Evolutionary conservation across 2,888 invertebrate genomes (phyloP).

Genomic region (Yponomeuta evonymella): DNA sequence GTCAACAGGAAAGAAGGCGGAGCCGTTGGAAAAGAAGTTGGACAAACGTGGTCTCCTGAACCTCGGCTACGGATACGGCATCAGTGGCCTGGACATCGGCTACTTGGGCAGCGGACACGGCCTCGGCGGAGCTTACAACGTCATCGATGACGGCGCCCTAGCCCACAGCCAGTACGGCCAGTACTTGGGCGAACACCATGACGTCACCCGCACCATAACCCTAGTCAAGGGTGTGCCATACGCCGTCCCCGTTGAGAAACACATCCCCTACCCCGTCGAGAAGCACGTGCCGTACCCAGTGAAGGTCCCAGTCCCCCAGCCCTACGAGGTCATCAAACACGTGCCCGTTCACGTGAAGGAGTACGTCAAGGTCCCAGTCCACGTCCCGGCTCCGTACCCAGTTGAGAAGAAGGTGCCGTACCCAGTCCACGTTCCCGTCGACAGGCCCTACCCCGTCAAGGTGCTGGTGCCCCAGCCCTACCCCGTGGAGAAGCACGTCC

Average conservation of each 20-base stretch:
- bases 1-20: slow-evolving; percentile 72
- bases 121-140: slow-evolving; percentile 70
- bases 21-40: slow-evolving; percentile 83
- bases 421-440: slow-evolving; percentile 82
- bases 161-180: slow-evolving; percentile 35
- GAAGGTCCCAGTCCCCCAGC: slow-evolving; percentile 81
- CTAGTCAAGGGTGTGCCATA: slow-evolving; percentile 80
- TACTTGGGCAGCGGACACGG: slow-evolving; percentile 80
- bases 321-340: slow-evolving; percentile 82
- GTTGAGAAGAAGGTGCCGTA: slow-evolving; percentile 86
- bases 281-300: slow-evolving; percentile 81
- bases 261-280: slow-evolving; percentile 79
- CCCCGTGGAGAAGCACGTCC: slow-evolving; percentile 86
- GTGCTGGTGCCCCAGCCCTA: slow-evolving; percentile 87
- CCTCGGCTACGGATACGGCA: slow-evolving; percentile 87
- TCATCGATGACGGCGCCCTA: slow-evolving; percentile 45
- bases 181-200: slow-evolving; percentile 56
- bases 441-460: slow-evolving; percentile 87
- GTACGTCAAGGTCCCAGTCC: slow-evolving; percentile 86
- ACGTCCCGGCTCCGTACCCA: slow-evolving; percentile 85
- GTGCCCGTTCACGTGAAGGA: slow-evolving; percentile 85
- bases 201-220: slow-evolving; percentile 79
- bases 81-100: slow-evolving; percentile 84
- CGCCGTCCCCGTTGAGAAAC: slow-evolving; percentile 79
- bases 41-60: slow-evolving; percentile 88